phyloP scores from a whole-genome alignment of 2,888 invertebrate genomes.

The Scaptomyza tumidula region DNA sequence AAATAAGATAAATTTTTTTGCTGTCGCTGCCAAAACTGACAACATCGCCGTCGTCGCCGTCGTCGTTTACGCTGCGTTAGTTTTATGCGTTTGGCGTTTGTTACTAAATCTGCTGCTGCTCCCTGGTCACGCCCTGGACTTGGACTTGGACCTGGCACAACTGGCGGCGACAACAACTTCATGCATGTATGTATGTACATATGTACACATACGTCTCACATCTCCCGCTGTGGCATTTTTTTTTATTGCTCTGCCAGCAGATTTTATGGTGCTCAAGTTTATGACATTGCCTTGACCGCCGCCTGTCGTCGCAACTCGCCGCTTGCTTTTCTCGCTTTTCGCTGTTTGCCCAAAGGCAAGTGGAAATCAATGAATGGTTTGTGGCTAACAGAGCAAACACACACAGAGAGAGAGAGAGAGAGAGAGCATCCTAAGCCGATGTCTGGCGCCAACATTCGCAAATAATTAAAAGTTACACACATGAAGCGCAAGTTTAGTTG shows the following conservation, averaged over 20 bases:
- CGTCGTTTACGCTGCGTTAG: slow-evolving; percentile 83
- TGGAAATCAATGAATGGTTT: slow-evolving; percentile 74
- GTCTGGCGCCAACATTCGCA: slow-evolving; percentile 82
- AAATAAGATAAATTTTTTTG: slow-evolving; percentile 78
- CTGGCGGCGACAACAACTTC: slow-evolving; percentile 19
- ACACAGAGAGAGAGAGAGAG: slow-evolving; percentile 3
- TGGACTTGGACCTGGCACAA: slow-evolving; percentile 64
- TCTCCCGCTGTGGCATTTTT: slow-evolving; percentile 78
- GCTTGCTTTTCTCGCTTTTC: slow-evolving; percentile 3
- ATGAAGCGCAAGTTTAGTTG: slow-evolving; percentile 62
- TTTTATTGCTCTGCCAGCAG: slow-evolving; percentile 82
- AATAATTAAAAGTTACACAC: slow-evolving; percentile 79
- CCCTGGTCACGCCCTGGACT: slow-evolving; percentile 65
- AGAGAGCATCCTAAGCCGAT: slow-evolving; percentile 62
- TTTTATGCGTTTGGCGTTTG: slow-evolving; percentile 79
- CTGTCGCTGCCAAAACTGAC: slow-evolving; percentile 73
- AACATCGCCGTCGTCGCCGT: slow-evolving; percentile 21
- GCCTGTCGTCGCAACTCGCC: slow-evolving; percentile 34
- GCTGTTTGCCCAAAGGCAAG: slow-evolving; percentile 35
- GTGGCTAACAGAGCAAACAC: slow-evolving; percentile 22
- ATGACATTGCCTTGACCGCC: slow-evolving; percentile 81
- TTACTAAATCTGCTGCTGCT: slow-evolving; percentile 60
- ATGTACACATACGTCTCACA: slow-evolving; percentile 35
- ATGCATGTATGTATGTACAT: not conserved
- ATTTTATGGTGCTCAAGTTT: slow-evolving; percentile 84